Base-by-base conservation (phyloP, 2,888 invertebrate species). In the Adela reaumurella region DNA sequence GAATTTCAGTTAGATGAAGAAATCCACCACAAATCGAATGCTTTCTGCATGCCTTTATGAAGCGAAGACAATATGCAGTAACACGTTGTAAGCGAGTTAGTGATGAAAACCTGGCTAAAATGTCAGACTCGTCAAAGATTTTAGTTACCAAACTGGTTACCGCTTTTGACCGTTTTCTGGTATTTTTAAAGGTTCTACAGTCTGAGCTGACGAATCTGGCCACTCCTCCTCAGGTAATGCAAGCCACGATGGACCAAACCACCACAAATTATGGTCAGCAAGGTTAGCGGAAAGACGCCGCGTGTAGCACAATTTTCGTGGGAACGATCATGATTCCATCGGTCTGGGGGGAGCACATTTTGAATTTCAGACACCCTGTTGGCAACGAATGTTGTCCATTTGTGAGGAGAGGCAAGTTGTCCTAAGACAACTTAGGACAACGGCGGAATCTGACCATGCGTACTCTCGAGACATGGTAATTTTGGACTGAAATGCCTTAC, bases 341-440 rank as follows among this genome's bases (percentile, higher is more conserved):
- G 8, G n/a, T 35, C 35, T 4, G 35, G 35, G 3, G 35, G 14
- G 14, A 35, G 4, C 4, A 35, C 35, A 11, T 14, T 14, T 14
- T 47, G 41, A 20, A 52, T 52, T 3, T 16, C 43, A 3, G 43
- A 42, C 5, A 48, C 20, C 3, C 51, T 43, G 19, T 54, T 51
- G 18, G 52, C 48, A 11, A 55, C 51, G 43, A 50, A 55, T 8
- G 48, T 49, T 49, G 50, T 53, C 45, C 47, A 52, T 1, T 41
- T 46, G 17, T 29, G 46, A 3, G 51, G 46, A 4, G 46, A 19
- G 8, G 43, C 35, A 8, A 19, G 28, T 14, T n/a, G n/a, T 24
- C 24, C 24, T 24, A 6, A 54, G 17, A 52, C 55, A 55, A 11
- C 48, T 17, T 10, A 54, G 28, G 3, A 46, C 51, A 16, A 54